Conservation (phyloP, 2,113 vertebrate species). For the Egretta garzetta region DNA sequence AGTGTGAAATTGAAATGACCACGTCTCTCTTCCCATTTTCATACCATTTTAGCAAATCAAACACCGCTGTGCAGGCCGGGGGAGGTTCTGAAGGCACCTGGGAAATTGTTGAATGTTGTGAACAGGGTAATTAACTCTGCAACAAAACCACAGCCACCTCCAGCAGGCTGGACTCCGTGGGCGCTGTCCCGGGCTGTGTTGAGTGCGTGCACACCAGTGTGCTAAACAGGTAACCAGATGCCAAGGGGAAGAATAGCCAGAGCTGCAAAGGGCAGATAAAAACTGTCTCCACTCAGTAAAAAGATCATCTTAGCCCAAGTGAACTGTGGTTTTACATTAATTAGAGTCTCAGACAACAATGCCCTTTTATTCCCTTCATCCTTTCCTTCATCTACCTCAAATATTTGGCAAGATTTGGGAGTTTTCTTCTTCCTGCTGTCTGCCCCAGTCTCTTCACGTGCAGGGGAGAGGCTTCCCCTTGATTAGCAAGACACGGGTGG, state of each 20-base stretch:
- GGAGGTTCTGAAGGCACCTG: too few relatives aligned
- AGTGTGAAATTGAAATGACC: neutral
- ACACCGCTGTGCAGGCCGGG: too few relatives aligned
- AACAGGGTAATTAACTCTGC: neutral
- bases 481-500: neutral
- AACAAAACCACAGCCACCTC: neutral
- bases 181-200: neutral
- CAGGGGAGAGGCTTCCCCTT: neutral
- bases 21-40: neutral
- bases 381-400: neutral
- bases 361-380: constrained; percentile 25
- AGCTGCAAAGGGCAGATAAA: constrained; percentile 71
- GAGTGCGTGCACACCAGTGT: neutral
- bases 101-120: neutral
- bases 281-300: constrained; percentile 72
- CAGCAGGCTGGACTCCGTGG: neutral
- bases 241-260: constrained; percentile 40
- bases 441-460: neutral
- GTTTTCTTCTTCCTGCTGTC: neutral
- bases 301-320: constrained; percentile 52
- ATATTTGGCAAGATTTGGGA: neutral
- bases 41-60: neutral
- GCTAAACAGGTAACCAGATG: constrained; percentile 65
- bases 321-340: constrained; percentile 68
- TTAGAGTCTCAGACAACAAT: constrained; percentile 55